Evolutionary conservation across 2,113 vertebrate genomes (phyloP).

Genomic region (Pomatorhinus ruficollis): DNA sequence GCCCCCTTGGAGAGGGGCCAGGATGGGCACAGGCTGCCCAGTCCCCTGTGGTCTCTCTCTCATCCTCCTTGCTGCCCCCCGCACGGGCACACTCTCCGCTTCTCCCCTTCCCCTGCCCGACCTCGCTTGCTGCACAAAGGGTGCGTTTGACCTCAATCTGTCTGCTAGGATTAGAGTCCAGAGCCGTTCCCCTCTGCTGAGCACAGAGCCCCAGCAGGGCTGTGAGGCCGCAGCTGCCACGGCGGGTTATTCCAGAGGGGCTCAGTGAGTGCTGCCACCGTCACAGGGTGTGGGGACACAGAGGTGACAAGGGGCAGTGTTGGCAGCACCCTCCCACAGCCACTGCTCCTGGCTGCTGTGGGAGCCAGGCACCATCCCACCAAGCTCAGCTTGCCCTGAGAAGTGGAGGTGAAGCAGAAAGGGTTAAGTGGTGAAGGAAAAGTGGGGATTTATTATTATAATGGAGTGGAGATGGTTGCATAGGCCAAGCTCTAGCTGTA

Average conservation of each 20-base stretch:
- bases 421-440: background rate
- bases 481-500: background rate
- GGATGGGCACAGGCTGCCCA: background rate
- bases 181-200: constrained; percentile 1
- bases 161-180: constrained; percentile 52
- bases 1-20: background rate
- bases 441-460: no score
- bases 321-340: background rate
- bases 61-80: background rate
- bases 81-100: fast-evolving
- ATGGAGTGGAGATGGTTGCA: background rate
- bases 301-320: background rate
- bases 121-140: background rate
- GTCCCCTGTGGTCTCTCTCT: background rate
- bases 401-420: background rate
- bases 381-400: background rate
- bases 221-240: background rate
- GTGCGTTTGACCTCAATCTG: constrained; percentile 65
- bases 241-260: background rate
- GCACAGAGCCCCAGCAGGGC: constrained; percentile 17
- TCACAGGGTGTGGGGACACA: background rate
- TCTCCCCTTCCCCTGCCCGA: background rate
- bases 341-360: fast-evolving
- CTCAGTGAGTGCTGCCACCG: background rate
- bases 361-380: fast-evolving